Base-by-base conservation (phyloP, 2,113 vertebrate species). In the Ctenomys sociabilis region DNA sequence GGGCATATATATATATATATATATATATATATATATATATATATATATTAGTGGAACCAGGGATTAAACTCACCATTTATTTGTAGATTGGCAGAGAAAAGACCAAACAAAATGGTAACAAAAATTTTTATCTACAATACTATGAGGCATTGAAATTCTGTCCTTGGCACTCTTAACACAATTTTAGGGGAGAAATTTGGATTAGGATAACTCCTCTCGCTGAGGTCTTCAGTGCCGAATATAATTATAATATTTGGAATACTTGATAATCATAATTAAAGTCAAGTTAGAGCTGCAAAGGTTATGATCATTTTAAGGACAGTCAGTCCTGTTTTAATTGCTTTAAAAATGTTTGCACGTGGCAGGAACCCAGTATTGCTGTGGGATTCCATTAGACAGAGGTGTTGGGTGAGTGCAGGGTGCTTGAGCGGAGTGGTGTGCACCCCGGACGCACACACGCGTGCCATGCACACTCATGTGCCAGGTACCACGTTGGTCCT, bases 311-410 rank as follows among this genome's bases (percentile, higher is more conserved):
- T 83, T 91, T 95, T 35, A 85, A 82, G 43, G 45, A 92, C 4
- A 73, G 8, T 72, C 13, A 40, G 10, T 86, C 95, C 37, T 97
- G n/a, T 88, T 94, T 78, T 30, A 78, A 85, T 54, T 85, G 13
- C 63, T 95, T 95, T 88, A 64, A 88, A 95, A 93, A 80, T 86
- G 59, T 91, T 86, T 68, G 37, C 77, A 32, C 7, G 16, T 81
- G 19, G 22, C 17, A 43, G 26, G 28, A 78, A 43, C 83, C 92
- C 63, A 43, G 14, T 88, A 49, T 37, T 77, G 54, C 21, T 14
- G 1, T 43, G 6, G 45, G 7, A 94, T 85, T 90, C 93, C 37
- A 52, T 21, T 40, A 1, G 9, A n/a, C n/a, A 78, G 40, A 92
- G 30, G 16, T 1, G 0, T 43, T 54, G 35, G 26, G 28, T 28